Base-by-base conservation (phyloP, 2,797 vertebrate species). In the Coregonus suidteri region DNA sequence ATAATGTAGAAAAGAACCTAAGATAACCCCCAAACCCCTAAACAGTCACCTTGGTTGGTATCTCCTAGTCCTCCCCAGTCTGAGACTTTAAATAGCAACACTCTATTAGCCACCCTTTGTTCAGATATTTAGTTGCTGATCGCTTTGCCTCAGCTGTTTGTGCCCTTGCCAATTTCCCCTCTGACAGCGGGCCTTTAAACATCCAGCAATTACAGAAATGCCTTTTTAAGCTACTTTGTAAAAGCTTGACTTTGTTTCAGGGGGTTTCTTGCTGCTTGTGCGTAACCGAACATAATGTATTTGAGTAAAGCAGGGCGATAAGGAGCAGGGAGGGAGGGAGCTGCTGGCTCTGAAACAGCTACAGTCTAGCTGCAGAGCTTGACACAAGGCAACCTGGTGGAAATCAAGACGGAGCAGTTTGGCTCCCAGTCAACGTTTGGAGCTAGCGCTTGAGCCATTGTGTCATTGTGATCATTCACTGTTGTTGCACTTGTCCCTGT, bases 141-240 rank as follows among this genome's bases (percentile, higher is more conserved):
- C 0, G 65, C 15, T 35, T 35, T 67, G 65, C 65, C 65, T 67
- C 65, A 16, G 65, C 65, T 67, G 65, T 35, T 67, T 67, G 65
- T 67, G 30, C 14, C 13, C 25, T 13, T 14, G 65, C 65, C 65
- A 67, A 31, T 35, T 35, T 35, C 25, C 65, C 65, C 31, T 35
- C 65, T 67, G 65, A 67, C 65, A 67, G 65, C 65, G 15, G 65
- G 25, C 20, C 65, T 35, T 67, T 67, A 67, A 35, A 67, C 65
- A 53, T 72, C 9, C 25, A 52, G 47, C 47, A 72, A 72, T 72
- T 72, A 72, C 6, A n/a, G 47, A 72, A 72, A 53, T 72, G 70
- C 41, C 70, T 72, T 6, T 53, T 72, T 72, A 72, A 72, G 47
- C 51, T 53, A 51, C 70, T 53, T 52, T 53, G 20, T 47, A 25